Conservation (phyloP, 2,797 vertebrate genomes). For the Eulemur mongoz region DNA sequence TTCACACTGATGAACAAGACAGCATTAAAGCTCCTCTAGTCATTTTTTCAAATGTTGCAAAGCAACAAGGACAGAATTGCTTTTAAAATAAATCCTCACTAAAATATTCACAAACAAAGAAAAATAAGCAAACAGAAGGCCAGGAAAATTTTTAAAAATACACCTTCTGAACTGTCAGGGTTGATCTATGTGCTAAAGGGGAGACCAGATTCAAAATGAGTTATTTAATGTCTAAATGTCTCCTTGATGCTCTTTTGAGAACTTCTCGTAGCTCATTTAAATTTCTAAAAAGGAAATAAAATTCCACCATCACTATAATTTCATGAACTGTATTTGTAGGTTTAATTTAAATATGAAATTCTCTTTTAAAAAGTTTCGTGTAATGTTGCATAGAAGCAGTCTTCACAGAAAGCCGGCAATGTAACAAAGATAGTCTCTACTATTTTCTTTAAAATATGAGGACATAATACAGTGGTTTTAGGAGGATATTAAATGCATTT, state of each 20-base stretch:
- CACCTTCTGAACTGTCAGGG: not conserved
- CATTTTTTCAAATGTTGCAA: slow-evolving; percentile 56
- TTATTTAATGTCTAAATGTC: not conserved
- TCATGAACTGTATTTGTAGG: slow-evolving; percentile 4
- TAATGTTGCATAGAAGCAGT: not conserved
- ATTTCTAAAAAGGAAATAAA: not conserved
- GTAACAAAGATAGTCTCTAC: not conserved
- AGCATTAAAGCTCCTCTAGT: slow-evolving; percentile 48
- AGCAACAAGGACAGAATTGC: slow-evolving; percentile 33
- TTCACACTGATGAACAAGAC: slow-evolving; percentile 61
- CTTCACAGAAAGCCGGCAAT: not conserved
- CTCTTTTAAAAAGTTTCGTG: not conserved
- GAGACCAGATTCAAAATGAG: not conserved
- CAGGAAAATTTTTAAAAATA: slow-evolving; percentile 13
- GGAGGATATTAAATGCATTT: not conserved
- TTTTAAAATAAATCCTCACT: slow-evolving; percentile 57
- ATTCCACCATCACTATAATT: not conserved
- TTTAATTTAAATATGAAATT: slow-evolving; percentile 16
- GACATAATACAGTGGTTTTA: not conserved
- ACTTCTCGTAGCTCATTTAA: not conserved
- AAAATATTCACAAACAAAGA: slow-evolving; percentile 68
- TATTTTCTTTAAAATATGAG: not conserved
- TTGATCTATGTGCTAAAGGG: not conserved
- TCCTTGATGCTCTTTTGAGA: slow-evolving; percentile 29
- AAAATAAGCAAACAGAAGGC: slow-evolving; percentile 47